Conservation (phyloP, 1,140 invertebrate genomes). For the Dreissena rostriformis region DNA sequence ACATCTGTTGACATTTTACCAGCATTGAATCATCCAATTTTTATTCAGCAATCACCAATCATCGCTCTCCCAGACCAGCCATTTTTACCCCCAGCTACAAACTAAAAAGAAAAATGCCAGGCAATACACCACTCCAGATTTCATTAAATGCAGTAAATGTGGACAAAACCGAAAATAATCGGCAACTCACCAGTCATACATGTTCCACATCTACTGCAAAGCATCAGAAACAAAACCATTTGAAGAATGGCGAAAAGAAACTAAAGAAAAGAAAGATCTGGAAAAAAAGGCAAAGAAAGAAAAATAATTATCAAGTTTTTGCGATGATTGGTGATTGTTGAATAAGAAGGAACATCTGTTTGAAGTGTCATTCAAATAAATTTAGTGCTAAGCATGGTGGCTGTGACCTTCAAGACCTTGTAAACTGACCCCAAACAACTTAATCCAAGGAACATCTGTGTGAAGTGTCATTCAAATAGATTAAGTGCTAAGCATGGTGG, state of each 20-base stretch:
- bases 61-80: background rate
- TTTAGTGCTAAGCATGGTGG: no score
- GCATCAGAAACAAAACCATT: conserved; percentile 14
- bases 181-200: conserved; percentile 3
- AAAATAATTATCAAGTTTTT: no score
- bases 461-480: no score
- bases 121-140: conserved; percentile 11
- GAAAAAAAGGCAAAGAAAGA: conserved; percentile 9
- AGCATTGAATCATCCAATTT: background rate
- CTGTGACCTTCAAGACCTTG: no score
- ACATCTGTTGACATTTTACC: background rate
- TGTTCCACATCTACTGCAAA: conserved; percentile 13
- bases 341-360: no score
- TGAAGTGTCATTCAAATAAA: no score
- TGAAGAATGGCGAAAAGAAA: conserved; percentile 11
- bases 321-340: no score
- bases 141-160: conserved; percentile 34
- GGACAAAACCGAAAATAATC: conserved; percentile 22
- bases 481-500: no score
- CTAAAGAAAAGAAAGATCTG: conserved; percentile 17
- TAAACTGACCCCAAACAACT: no score
- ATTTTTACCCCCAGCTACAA: background rate
- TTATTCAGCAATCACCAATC: conserved; percentile 5
- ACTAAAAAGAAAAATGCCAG: conserved; percentile 14
- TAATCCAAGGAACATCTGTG: no score